A percentile compares a stretch with the other conserved stretches of the same genome.
Conservation (phyloP, 2,888 invertebrate genomes). For the Volucella inflata region DNA sequence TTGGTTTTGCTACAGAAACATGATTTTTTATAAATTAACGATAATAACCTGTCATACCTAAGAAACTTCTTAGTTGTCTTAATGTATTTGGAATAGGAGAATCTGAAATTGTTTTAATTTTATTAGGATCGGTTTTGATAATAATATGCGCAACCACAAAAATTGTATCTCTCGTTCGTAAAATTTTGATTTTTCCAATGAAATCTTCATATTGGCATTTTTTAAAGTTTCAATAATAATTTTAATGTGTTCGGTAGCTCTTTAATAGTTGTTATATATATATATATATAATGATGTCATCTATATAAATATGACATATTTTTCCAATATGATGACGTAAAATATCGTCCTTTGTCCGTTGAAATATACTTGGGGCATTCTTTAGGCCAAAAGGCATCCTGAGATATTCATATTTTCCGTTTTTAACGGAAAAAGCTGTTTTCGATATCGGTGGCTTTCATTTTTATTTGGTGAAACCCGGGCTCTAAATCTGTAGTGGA, state of each 20-base stretch:
- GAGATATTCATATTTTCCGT: slow-evolving; percentile 47
- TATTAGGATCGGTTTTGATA: slow-evolving; percentile 66
- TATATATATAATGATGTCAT: slow-evolving; percentile 76
- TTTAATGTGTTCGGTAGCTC: slow-evolving; percentile 5
- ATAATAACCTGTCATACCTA: slow-evolving; percentile 56
- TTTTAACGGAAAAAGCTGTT: too few relatives aligned
- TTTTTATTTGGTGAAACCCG: slow-evolving; percentile 52
- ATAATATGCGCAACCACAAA: slow-evolving; percentile 54
- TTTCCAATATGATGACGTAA: slow-evolving; percentile 61
- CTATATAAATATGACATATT: slow-evolving; percentile 74
- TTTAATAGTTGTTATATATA: too few relatives aligned
- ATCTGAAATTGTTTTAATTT: slow-evolving; percentile 67
- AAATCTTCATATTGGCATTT: slow-evolving; percentile 75
- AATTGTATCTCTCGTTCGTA: slow-evolving; percentile 68
- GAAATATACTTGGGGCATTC: slow-evolving; percentile 53
- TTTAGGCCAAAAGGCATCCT: slow-evolving; percentile 59
- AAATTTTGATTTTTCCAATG: slow-evolving; percentile 75
- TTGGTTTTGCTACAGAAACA: slow-evolving; percentile 68
- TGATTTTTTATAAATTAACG: slow-evolving; percentile 51
- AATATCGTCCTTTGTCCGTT: slow-evolving; percentile 55
- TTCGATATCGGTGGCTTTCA: slow-evolving; percentile 29
- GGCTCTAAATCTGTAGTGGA: slow-evolving; percentile 42
- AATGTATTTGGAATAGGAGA: slow-evolving; percentile 68
- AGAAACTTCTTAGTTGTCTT: slow-evolving; percentile 69
- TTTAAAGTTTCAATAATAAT: slow-evolving; percentile 55